Conservation (phyloP, 2,888 invertebrate species). For the Acleris sparsana region DNA sequence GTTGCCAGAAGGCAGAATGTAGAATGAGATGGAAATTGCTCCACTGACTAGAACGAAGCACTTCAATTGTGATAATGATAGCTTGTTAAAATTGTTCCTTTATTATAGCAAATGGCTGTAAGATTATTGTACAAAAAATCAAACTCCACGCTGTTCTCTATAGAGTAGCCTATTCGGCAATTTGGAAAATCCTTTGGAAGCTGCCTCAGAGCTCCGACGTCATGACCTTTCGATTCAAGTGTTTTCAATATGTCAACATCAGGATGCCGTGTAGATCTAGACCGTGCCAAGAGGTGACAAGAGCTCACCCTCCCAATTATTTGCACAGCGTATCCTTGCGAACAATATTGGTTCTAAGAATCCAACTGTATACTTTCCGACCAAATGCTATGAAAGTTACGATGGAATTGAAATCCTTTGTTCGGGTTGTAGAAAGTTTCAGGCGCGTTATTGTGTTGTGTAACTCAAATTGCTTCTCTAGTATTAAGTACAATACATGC, state of each 20-base stretch:
- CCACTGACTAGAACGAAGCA: too few species aligned
- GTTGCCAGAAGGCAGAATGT: background rate
- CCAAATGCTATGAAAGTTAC: slow-evolving; percentile 27
- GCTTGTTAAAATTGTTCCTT: too few species aligned
- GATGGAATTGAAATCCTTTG: slow-evolving; percentile 28
- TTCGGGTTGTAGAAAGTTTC: slow-evolving; percentile 16
- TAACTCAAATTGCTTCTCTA: slow-evolving; percentile 11
- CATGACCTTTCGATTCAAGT: slow-evolving; percentile 21
- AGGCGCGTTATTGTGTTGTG: slow-evolving; percentile 19
- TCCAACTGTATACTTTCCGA: slow-evolving; percentile 26
- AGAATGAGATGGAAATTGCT: too few species aligned
- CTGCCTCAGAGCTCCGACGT: background rate
- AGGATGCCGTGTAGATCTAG: slow-evolving; percentile 47
- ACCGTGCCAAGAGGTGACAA: slow-evolving; percentile 44
- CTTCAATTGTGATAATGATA: too few species aligned
- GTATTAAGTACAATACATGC: background rate
- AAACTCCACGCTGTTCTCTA: too few species aligned
- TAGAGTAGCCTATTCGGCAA: background rate
- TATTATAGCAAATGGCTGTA: too few species aligned
- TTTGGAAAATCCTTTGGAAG: background rate
- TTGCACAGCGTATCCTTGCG: slow-evolving; percentile 36
- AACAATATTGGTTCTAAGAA: slow-evolving; percentile 35
- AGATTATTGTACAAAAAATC: too few species aligned
- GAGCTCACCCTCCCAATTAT: slow-evolving; percentile 41
- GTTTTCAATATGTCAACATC: slow-evolving; percentile 27